These are phyloP conservation scores for Ferrisia virgata DNA, from an alignment of 2,888 invertebrate genomes.

Conservation along the genomic window DNA sequence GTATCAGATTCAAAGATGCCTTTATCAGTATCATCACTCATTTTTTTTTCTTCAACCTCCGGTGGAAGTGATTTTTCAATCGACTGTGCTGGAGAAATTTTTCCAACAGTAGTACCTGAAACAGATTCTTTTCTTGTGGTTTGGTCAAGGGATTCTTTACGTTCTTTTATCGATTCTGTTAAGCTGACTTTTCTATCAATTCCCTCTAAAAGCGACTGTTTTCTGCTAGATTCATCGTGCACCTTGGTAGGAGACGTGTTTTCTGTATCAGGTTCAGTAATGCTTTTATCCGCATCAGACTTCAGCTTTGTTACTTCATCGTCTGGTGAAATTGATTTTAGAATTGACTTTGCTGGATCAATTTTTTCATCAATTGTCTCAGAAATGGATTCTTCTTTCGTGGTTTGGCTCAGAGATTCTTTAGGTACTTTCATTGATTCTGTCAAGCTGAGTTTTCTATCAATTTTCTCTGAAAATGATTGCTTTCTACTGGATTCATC, in stretches of 20 bases:
- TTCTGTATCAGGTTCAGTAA: neutral
- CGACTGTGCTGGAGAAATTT: neutral
- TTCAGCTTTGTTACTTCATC: neutral
- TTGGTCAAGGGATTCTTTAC: neutral
- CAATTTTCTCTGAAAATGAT: no score
- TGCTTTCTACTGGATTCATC: no score
- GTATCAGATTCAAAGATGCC: no score
- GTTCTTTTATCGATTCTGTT: neutral
- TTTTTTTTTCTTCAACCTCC: neutral
- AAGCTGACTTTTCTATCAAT: neutral
- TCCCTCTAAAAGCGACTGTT: neutral
- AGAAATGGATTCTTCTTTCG: neutral
- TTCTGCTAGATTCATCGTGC: neutral
- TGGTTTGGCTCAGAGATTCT: no score
- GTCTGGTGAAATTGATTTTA: neutral
- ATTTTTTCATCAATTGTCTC: neutral
- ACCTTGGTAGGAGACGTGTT: neutral
- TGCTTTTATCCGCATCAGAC: neutral
- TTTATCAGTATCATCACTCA: no score
- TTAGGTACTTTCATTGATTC: no score
- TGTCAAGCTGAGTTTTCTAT: no score
- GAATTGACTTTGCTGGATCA: neutral
- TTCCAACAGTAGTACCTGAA: neutral
- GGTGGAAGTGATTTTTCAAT: neutral
- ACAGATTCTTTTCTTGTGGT: neutral